Base-by-base conservation (phyloP, 2,797 vertebrate species). In the Salarias fasciatus region DNA sequence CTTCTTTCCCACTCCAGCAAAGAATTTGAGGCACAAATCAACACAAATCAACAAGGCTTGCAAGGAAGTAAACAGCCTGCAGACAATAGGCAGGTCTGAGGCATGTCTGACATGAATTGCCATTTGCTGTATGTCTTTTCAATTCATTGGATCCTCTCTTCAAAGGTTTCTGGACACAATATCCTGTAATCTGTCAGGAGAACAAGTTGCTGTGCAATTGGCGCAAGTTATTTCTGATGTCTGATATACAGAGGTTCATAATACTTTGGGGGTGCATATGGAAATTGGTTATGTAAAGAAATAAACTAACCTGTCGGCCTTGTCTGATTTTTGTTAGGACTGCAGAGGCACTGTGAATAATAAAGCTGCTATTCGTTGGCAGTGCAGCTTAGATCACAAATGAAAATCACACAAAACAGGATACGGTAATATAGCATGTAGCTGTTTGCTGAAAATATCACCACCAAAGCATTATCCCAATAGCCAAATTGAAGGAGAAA, bases 201-300 rank as follows among this genome's bases (percentile, higher is more conserved):
- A 60, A 35, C 60, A 42, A 59, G 49, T 11, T 61, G 41, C 33
- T 35, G 8, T 54, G 38, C 24, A 37, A 45, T 41, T 69, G 53
- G 30, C 47, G 58, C 10, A 35, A 62, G 41, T 59, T 63, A 14
- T 36, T 61, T 72, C 60, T 70, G 40, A 57, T 61, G 38, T 45
- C 42, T 64, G 36, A 60, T 49, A 58, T 10, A 13, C 33, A 51
- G 37, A 40, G 43, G 15, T 37, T 65, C 36, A 48, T 45, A 48
- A 53, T 40, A 51, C 59, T 40, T 24, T 14, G 49, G 45, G 46
- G 15, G 38, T 50, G 40, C 53, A 37, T 11, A 36, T 28, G 43
- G 15, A 70, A 61, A 54, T 7, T 5, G 5, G 24, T 15, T 38
- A 6, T 36, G 14, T 45, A 15, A 37, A 38, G 35, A 43, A 44